Conservation (phyloP, 2,797 vertebrate genomes). For the Petrocephalus sullivani region DNA sequence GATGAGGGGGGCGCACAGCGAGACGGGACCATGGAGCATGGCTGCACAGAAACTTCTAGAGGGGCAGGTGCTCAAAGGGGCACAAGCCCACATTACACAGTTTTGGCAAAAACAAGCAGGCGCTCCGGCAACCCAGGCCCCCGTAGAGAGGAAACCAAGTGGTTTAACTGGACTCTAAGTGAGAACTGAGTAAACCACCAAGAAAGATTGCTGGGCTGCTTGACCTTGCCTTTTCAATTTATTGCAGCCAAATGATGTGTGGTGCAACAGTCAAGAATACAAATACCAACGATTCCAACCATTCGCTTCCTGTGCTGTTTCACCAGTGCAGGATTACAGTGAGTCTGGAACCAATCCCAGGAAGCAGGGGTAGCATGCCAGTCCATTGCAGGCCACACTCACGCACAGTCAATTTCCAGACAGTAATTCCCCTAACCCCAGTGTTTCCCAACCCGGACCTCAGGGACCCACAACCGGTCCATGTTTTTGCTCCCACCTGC, state of each 20-base stretch:
- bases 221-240: not conserved
- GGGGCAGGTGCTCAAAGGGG: not conserved
- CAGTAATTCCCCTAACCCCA: not conserved
- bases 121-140: not conserved
- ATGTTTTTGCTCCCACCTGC: no score
- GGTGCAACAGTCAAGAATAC: not conserved
- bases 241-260: not conserved
- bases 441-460: not conserved
- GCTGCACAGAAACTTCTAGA: not conserved
- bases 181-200: not conserved
- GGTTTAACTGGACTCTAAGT: not conserved
- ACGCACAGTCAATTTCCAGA: not conserved
- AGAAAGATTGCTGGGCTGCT: not conserved
- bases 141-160: no score
- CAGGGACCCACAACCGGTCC: not conserved
- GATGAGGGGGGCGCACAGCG: not conserved
- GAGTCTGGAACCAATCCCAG: not conserved
- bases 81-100: not conserved
- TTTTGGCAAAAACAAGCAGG: not conserved
- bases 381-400: not conserved
- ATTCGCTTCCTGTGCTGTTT: not conserved
- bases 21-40: not conserved
- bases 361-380: not conserved
- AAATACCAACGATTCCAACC: not conserved
- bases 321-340: not conserved